Evolutionary conservation across 2,888 invertebrate genomes (phyloP).

Genomic region (Cosmorhoe ocellata): DNA sequence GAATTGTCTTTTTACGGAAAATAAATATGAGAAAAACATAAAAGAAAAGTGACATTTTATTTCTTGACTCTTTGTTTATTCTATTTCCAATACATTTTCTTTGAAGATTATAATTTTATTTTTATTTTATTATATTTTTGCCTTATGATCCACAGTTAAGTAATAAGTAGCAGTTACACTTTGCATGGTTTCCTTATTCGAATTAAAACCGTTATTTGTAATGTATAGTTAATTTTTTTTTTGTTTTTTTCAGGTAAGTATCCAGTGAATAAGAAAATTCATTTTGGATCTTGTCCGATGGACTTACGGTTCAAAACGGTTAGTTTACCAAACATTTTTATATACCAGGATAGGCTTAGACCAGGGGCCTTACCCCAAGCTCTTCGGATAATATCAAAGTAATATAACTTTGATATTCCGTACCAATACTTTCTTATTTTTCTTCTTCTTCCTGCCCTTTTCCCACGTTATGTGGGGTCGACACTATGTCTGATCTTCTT

Average conservation of each 20-base stretch:
- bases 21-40: conserved; percentile 5
- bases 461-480: too few species aligned
- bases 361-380: too few species aligned
- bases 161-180: too few species aligned
- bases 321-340: not conserved
- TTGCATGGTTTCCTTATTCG: too few species aligned
- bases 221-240: not conserved
- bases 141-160: too few species aligned
- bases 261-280: conserved; percentile 17
- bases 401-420: too few species aligned
- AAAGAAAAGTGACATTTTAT: not conserved
- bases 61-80: not conserved
- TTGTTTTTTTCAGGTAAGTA: conserved; percentile 56
- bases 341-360: too few species aligned
- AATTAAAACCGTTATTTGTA: not conserved
- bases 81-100: not conserved
- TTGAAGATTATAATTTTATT: not conserved
- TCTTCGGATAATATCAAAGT: too few species aligned
- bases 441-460: too few species aligned
- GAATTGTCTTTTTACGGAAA: conserved; percentile 15
- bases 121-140: not conserved
- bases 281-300: not conserved
- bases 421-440: too few species aligned
- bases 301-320: not conserved
- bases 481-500: too few species aligned